Base-by-base conservation (phyloP, 2,888 invertebrate species). In the Trissolcus brochymenae region DNA sequence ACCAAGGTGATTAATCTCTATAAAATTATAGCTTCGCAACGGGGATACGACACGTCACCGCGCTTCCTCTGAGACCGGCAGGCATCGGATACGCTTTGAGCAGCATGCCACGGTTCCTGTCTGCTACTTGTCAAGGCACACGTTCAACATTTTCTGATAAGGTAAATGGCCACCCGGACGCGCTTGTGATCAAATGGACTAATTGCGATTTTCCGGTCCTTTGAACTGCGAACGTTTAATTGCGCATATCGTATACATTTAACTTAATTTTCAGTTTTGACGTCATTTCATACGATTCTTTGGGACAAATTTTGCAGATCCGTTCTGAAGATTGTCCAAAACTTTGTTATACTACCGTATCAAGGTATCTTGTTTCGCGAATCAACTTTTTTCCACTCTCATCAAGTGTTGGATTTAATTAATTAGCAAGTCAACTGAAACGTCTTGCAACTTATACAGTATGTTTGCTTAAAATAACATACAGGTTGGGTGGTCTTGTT, bases 151-250 rank as follows among this genome's bases (percentile, higher is more conserved):
- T 74, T 74, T 74, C 67, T 67, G 62, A 67, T 67, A 62, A 62
- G 62, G 62, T 67, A 62, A 74, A 74, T 67, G 62, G 46, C 74
- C 19, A 57, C 57, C 66, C 67, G 60, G 57, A 50, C 50, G 59
- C 40, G 17, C 53, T 46, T 55, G 66, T 56, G 73, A 73, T 60
- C 61, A 66, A 61, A 66, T 62, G 57, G 74, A 67, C 57, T 74
- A 74, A 74, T 74, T 62, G 62, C 62, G 67, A 74, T 67, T 74
- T 74, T 74, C 74, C 74, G 74, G 67, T 67, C 67, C 74, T 73
- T 61, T 73, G 73, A 73, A 66, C 61, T 56, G 57, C 66, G 59
- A 74, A 62, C 67, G 67, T 67, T 64, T 53, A 74, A 68, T 74
- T 67, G 57, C 57, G 62, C 67, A 74, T 74, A 74, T 74, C 62